These are phyloP conservation scores for Plodia interpunctella DNA, from an alignment of 1,140 invertebrate genomes.

Conservation along the genomic window DNA sequence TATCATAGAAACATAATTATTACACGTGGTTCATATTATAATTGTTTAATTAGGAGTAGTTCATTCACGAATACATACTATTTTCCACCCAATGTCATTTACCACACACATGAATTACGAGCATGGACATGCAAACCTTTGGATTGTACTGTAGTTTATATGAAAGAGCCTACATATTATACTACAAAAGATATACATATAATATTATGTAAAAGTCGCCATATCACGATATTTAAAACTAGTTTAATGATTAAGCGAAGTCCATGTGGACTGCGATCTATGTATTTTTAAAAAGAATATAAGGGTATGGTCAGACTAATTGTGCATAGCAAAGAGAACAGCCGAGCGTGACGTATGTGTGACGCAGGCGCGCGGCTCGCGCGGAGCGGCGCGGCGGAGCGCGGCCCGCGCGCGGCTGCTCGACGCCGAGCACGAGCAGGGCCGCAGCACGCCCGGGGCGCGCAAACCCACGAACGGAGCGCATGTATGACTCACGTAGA, in stretches of 20 bases:
- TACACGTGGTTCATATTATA: not conserved
- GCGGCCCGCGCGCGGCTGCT: conserved; percentile 52
- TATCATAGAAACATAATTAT: not conserved
- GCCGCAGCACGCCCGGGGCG: conserved; percentile 70
- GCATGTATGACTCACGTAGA: too few relatives aligned
- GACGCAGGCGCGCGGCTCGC: conserved; percentile 38
- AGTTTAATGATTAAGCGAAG: not conserved
- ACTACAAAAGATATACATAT: not conserved
- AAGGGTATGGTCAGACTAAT: conserved; percentile 13
- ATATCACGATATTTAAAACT: too few relatives aligned
- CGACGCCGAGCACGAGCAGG: conserved; percentile 65
- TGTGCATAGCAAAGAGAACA: not conserved
- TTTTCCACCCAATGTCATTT: not conserved
- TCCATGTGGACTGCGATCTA: not conserved
- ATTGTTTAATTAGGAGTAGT: not conserved
- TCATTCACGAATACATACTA: conserved; percentile 1
- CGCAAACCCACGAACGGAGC: conserved; percentile 24
- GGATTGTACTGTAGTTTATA: conserved; percentile 6
- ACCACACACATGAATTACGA: not conserved
- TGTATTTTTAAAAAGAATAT: not conserved
- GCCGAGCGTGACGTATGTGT: conserved; percentile 34
- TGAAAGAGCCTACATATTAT: not conserved
- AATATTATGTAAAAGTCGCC: too few relatives aligned
- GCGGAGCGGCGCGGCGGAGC: conserved; percentile 16
- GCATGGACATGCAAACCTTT: conserved; percentile 1